Percentiles rank a stretch among this genome's conserved stretches.
Conservation (phyloP, 2,888 invertebrate species). For the Scaeva pyrastri region DNA sequence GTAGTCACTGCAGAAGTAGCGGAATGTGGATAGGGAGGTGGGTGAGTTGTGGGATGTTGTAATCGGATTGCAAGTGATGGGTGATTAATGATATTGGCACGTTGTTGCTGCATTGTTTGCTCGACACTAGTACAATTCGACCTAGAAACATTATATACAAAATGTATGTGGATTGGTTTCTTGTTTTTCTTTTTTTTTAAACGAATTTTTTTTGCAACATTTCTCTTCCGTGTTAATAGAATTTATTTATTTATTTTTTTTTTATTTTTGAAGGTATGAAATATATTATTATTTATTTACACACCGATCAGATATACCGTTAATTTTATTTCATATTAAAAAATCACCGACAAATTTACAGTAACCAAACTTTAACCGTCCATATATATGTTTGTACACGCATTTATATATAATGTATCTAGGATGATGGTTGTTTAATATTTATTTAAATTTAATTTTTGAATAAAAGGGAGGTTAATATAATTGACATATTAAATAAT, state of each 20-base stretch:
- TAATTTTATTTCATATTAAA: slow-evolving; percentile 29
- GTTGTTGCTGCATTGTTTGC: slow-evolving; percentile 83
- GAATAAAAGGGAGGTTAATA: slow-evolving; percentile 58
- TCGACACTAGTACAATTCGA: slow-evolving; percentile 82
- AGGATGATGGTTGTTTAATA: slow-evolving; percentile 77
- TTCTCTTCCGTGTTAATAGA: slow-evolving; percentile 66
- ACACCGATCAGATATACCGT: slow-evolving; percentile 37
- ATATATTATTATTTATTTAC: slow-evolving; percentile 48
- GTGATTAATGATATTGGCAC: slow-evolving; percentile 76
- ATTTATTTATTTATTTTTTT: slow-evolving; percentile 39
- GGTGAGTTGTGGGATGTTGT: slow-evolving; percentile 53
- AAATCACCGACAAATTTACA: slow-evolving; percentile 50
- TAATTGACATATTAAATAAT: slow-evolving; percentile 25
- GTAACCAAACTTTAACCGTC: slow-evolving; percentile 69
- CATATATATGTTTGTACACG: slow-evolving; percentile 81
- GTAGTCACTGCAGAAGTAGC: slow-evolving; percentile 57
- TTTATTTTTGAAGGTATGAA: slow-evolving; percentile 34
- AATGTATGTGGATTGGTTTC: slow-evolving; percentile 79
- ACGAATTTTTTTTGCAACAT: slow-evolving; percentile 72
- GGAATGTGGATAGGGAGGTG: slow-evolving; percentile 77
- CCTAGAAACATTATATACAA: slow-evolving; percentile 85
- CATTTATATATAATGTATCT: slow-evolving; percentile 83
- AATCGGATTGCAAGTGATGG: slow-evolving; percentile 51
- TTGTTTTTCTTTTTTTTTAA: slow-evolving; percentile 75
- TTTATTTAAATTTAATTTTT: slow-evolving; percentile 35